Percentiles rank a stretch among this genome's conserved stretches.
Evolutionary conservation across 2,888 invertebrate genomes (phyloP).

Genomic region (Philereme transversata): DNA sequence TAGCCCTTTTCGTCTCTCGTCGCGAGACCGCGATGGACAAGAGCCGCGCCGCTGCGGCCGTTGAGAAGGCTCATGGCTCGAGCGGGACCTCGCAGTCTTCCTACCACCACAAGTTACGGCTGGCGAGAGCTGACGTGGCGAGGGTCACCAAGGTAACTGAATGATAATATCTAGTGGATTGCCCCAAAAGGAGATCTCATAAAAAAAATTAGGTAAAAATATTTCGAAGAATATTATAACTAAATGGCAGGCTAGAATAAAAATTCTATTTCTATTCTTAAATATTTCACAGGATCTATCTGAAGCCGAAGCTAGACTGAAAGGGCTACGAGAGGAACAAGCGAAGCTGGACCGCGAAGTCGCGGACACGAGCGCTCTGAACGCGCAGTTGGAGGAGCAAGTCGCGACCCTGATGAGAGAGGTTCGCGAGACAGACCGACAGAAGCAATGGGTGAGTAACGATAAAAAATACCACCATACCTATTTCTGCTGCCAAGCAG

Average conservation of each 20-base stretch:
- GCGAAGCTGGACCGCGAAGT: conserved; percentile 59
- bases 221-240: no score
- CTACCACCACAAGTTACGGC: conserved; percentile 71
- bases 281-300: conserved; percentile 59
- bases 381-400: conserved; percentile 66
- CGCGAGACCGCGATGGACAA: conserved; percentile 73
- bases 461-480: no score
- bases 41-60: conserved; percentile 66
- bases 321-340: conserved; percentile 61
- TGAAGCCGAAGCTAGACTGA: conserved; percentile 59
- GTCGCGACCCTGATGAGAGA: conserved; percentile 66
- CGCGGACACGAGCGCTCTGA: conserved; percentile 51
- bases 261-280: no score
- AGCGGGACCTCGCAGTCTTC: conserved; percentile 61
- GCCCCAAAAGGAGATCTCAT: no score
- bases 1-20: conserved; percentile 72
- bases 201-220: no score
- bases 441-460: conserved; percentile 68
- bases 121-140: conserved; percentile 67
- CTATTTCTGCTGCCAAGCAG: no score
- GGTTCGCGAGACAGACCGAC: conserved; percentile 58
- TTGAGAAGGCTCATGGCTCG: conserved; percentile 65
- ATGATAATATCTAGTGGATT: no score
- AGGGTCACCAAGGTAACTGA: conserved; percentile 73
- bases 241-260: no score